Evolutionary conservation across 1,140 invertebrate genomes (phyloP), one percentile per base, ranked within the genome.

Genomic region (Dufourea novaeangliae): DNA sequence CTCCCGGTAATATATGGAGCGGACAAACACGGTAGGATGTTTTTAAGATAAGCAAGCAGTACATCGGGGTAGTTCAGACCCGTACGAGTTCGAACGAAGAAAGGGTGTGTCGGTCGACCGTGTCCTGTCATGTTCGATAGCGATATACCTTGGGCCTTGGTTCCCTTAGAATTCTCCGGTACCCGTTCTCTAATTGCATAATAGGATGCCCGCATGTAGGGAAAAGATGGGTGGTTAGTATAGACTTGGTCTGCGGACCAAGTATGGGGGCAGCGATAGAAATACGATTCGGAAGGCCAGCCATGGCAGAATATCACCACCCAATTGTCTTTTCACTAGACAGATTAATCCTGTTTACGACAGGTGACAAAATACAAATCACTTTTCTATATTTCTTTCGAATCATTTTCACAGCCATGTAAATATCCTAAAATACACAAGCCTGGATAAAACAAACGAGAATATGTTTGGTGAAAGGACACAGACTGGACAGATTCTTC

Each of bases 71-170:
- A 80, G 80, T 87, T 86, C 79, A 80, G 84, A 86, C 86, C 89
- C 86, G 87, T 85, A 88, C 84, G 88, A 91, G 84, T 91, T 87
- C 83, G 89, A 91, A 92, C 91, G 90, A 92, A 92, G 91, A 92
- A 92, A 92, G 91, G 91, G 91, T 92, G 91, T 92, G 91, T 92
- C 91, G 88, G 90, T 88, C 89, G 89, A 90, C 83, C 91, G 86
- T 92, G 91, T 92, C 88, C 91, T 92, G 91, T 91, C 91, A 91
- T 91, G 91, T 92, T 89, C 91, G 91, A 92, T 92, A 90, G 88
- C 88, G 90, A 91, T 91, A 91, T 91, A 91, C 89, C 89, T 90
- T 89, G 86, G 85, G 84, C 83, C 87, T 83, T 84, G 86, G 81
- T 67, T 90, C 89, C 90, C 90, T 91, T 90, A 88, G 88, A 90